Evolutionary conservation across 1,140 invertebrate species (phyloP), one percentile per base, ranked within the genome.

Genomic region (Anastrepha ludens): DNA sequence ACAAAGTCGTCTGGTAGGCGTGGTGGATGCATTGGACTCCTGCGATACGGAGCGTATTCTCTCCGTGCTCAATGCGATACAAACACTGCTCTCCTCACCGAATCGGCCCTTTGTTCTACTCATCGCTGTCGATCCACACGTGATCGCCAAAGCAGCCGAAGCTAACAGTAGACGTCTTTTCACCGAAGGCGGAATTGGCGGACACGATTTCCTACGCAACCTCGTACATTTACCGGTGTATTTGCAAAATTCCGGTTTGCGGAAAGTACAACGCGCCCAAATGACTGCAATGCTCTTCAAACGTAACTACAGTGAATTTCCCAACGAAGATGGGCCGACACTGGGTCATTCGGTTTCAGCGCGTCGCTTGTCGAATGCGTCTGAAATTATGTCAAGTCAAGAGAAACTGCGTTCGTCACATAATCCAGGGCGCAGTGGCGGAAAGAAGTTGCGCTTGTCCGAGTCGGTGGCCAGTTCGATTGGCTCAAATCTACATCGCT

Each of bases 221-320:
- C 96, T 99, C 94, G 98, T 99, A 2, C 99, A 99, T 92, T 94
- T 99, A 88, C 99, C 99, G 0, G 99, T 99, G 94, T 99, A 98
- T 93, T 94, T 99, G 17, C 99, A 99, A 94, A 99, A 99, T 94
- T 98, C 98, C 20, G 98, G 98, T 8, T 93, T 99, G 74, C 94
- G 98, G 0, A 97, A 98, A 90, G 97, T 98, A 0, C 97, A 98
- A 92, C 94, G 96, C 41, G 97, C 98, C 0, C 97, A 98, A 93
- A 96, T 97, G 92, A 96, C 97, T 1, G 96, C 97, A 11, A 91
- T 95, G 50, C 93, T 91, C 2, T 93, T 92, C 41, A 93, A 93
- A 70, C 89, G 93, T 3, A 92, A 90, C 39, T 90, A 92, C 8
- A 39, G 87, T 0, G 92, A 93, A 13, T 92, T 91, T 20, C 91